phyloP scores from a whole-genome alignment of 2,113 vertebrate species.

The Thunnus thynnus region DNA sequence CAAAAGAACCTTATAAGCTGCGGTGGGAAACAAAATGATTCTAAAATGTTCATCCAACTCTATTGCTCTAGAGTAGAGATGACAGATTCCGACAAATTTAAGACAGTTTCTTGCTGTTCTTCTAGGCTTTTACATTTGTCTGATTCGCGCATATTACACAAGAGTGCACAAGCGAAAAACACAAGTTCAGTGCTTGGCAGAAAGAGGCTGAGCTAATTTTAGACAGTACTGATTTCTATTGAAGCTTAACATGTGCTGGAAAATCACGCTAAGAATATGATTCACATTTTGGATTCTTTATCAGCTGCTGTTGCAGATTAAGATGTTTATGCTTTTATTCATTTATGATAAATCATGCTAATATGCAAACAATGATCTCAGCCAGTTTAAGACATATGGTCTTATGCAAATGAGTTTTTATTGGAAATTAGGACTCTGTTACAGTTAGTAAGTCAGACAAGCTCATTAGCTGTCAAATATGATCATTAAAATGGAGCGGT shows the following conservation, averaged over 20 bases:
- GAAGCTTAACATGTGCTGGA: slow-evolving; percentile 28
- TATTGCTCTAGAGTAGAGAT: slow-evolving; percentile 28
- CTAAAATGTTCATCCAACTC: slow-evolving; percentile 14
- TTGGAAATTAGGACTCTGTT: not conserved
- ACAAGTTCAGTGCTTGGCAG: slow-evolving; percentile 2
- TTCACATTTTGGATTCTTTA: not conserved
- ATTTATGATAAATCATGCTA: slow-evolving; percentile 30
- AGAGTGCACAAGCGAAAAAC: not conserved
- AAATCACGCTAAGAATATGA: slow-evolving; percentile 22
- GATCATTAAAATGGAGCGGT: not conserved
- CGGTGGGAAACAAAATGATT: slow-evolving; percentile 16
- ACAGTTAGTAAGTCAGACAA: not conserved
- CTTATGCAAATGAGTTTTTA: not conserved
- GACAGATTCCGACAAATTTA: slow-evolving; percentile 15
- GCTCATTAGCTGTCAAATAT: not conserved
- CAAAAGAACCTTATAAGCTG: slow-evolving; percentile 50
- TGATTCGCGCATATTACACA: slow-evolving; percentile 16
- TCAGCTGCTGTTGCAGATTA: slow-evolving; percentile 46
- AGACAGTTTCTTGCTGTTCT: not conserved
- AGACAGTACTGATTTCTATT: slow-evolving; percentile 35
- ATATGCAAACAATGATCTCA: slow-evolving; percentile 38
- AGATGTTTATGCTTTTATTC: not conserved
- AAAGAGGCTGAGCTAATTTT: slow-evolving; percentile 32
- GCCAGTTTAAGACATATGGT: not conserved
- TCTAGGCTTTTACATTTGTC: not conserved